phyloP scores from a whole-genome alignment of 2,113 vertebrate species.

The Rattus norvegicus region GRCr8 NC_086021.1:182547001-182547500 shows the following conservation, averaged over 20 bases:
- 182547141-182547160: conserved; percentile 64
- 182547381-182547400: fast-evolving
- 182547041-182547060: conserved; percentile 86
- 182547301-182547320: background rate
- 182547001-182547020: conserved; percentile 84
- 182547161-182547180: conserved; percentile 67
- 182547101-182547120: conserved; percentile 79
- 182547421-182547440: background rate
- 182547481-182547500: no score
- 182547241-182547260: fast-evolving
- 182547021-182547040: conserved; percentile 84
- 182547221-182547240: background rate
- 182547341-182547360: fast-evolving
- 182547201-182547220: fast-evolving
- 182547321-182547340: background rate
- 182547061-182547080: conserved; percentile 85
- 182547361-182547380: background rate
- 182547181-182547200: conserved; percentile 45
- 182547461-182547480: fast-evolving
- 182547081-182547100: conserved; percentile 79
- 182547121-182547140: conserved; percentile 79
- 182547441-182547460: no score
- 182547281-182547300: fast-evolving
- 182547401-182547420: fast-evolving
- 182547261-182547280: fast-evolving